These are phyloP conservation scores for Calliopsis andreniformis DNA, from an alignment of 1,140 invertebrate species.

Conservation along the genomic window DNA sequence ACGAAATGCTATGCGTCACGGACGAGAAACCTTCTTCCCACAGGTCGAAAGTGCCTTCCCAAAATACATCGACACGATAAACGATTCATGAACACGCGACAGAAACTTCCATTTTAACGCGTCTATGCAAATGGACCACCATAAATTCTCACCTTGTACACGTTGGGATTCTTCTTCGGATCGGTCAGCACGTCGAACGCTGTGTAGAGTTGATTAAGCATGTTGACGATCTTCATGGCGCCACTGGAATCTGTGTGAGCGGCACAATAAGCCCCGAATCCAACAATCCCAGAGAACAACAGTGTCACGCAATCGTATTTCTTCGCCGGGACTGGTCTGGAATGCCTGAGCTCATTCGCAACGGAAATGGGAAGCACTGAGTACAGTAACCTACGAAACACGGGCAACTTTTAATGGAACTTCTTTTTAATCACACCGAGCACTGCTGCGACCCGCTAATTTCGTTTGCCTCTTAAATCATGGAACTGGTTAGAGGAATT, in stretches of 20 bases:
- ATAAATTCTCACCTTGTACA: slow-evolving; percentile 91
- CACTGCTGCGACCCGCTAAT: not conserved
- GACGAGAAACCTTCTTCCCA: slow-evolving; percentile 12
- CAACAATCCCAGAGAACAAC: slow-evolving; percentile 96
- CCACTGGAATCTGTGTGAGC: slow-evolving; percentile 91
- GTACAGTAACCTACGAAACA: slow-evolving; percentile 89
- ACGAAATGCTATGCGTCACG: slow-evolving; percentile 3
- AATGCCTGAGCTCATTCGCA: slow-evolving; percentile 95
- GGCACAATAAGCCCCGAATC: slow-evolving; percentile 94
- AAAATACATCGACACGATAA: not conserved
- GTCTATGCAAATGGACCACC: not conserved
- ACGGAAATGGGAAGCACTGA: slow-evolving; percentile 96
- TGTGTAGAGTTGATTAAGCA: slow-evolving; percentile 95
- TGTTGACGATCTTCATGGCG: slow-evolving; percentile 95
- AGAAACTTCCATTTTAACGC: not conserved
- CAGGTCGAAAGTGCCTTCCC: slow-evolving; percentile 4
- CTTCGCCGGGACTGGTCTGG: slow-evolving; percentile 92
- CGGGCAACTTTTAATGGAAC: slow-evolving; percentile 44
- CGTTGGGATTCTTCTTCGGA: slow-evolving; percentile 94
- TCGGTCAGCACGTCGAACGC: slow-evolving; percentile 96
- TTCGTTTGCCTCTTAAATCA: not conserved
- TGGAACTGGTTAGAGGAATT: not conserved
- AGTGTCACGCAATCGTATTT: slow-evolving; percentile 94
- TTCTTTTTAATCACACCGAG: not conserved
- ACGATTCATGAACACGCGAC: not conserved